phyloP scores from a whole-genome alignment of 2,113 vertebrate species.

The Trematocara unimaculatum region DNA sequence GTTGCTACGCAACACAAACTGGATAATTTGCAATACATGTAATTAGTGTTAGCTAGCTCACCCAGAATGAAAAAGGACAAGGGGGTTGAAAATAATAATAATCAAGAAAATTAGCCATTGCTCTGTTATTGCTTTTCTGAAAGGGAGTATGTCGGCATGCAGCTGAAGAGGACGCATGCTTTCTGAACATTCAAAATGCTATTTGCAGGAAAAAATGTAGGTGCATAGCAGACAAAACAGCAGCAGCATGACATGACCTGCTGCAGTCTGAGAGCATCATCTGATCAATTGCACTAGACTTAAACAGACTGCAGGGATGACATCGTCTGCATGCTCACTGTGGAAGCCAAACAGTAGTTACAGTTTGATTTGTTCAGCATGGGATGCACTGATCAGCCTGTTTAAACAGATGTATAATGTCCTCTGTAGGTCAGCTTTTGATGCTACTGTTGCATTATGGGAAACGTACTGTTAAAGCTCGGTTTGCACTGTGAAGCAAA shows the following conservation, averaged over 20 bases:
- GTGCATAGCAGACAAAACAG: neutral
- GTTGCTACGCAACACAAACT: conserved; percentile 51
- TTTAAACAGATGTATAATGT: neutral
- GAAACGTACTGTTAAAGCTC: neutral
- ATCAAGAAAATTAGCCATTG: conserved; percentile 33
- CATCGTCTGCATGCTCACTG: neutral
- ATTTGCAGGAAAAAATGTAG: neutral
- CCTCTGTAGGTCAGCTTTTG: neutral
- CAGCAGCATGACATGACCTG: neutral
- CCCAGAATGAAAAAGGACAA: conserved; percentile 25
- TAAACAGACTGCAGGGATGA: neutral
- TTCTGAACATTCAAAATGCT: neutral
- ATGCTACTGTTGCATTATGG: neutral
- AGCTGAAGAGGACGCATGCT: neutral
- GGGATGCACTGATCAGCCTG: neutral
- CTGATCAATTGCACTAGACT: neutral
- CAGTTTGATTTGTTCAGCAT: neutral
- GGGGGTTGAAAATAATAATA: conserved; percentile 39
- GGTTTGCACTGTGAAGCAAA: neutral
- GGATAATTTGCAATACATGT: conserved; percentile 45
- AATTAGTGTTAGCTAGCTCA: conserved; percentile 48
- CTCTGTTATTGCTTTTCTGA: conserved; percentile 15
- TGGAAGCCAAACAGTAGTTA: neutral
- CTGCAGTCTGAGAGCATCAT: neutral
- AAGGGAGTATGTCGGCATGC: neutral